Conservation (phyloP, 2,113 vertebrate species). For the Rhabdornis inornatus region DNA sequence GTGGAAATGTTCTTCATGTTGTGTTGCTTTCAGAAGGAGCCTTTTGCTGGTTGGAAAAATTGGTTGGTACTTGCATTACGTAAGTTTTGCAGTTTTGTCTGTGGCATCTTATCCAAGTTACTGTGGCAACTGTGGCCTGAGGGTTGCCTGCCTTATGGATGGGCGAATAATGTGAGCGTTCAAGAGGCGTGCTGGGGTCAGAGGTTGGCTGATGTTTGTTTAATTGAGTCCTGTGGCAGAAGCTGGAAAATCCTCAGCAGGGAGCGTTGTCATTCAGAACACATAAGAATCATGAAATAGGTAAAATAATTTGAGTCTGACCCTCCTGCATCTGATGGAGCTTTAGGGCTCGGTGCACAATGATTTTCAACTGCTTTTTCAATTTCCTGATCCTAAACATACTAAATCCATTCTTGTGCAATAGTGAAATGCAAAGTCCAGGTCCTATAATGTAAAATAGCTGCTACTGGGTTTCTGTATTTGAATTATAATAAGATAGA, state of each 20-base stretch:
- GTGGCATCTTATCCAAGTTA: background rate
- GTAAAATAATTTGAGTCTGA: background rate
- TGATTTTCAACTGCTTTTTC: background rate
- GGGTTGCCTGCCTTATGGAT: background rate
- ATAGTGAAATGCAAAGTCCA: background rate
- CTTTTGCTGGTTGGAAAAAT: background rate
- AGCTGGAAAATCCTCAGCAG: background rate
- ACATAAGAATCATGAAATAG: background rate
- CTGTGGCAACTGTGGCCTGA: background rate
- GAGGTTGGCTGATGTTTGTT: background rate
- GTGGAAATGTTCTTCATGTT: background rate
- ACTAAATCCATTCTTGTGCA: background rate
- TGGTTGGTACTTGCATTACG: background rate
- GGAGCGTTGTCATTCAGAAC: background rate
- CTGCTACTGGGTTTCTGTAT: background rate
- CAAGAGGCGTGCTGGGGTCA: background rate
- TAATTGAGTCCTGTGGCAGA: background rate
- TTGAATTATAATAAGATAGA: background rate
- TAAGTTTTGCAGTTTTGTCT: background rate
- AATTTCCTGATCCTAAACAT: background rate
- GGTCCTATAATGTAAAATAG: background rate
- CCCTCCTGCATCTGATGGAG: background rate
- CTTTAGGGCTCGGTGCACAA: background rate
- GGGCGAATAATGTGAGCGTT: background rate
- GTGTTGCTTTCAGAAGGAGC: background rate